Conservation (phyloP, 2,797 vertebrate genomes). For the Allochrocebus solatus region DNA sequence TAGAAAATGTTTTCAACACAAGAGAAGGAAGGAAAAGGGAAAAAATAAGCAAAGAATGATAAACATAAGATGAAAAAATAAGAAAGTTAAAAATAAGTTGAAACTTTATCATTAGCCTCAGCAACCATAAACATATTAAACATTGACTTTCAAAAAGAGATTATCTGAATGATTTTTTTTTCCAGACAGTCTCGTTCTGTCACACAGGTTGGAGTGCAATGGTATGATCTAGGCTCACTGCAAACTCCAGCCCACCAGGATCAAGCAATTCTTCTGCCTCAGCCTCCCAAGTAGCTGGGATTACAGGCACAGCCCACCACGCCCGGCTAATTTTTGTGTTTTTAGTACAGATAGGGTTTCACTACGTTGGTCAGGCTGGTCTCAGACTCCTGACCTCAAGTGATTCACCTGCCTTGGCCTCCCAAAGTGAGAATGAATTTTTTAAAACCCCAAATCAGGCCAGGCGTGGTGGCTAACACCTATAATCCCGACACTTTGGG, state of each 20-base stretch:
- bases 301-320: neutral
- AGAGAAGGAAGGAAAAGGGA: neutral
- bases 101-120: neutral
- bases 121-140: neutral
- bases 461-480: accelerated
- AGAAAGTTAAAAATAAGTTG: neutral
- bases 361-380: neutral
- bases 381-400: neutral
- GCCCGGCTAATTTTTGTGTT: neutral
- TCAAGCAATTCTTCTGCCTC: neutral
- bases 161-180: neutral
- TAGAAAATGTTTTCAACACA: neutral
- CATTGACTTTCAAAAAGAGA: too few relatives aligned
- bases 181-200: neutral
- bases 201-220: neutral
- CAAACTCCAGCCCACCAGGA: neutral
- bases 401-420: neutral
- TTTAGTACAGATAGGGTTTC: neutral
- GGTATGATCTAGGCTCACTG: neutral
- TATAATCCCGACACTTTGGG: neutral
- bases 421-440: neutral
- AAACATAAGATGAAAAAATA: neutral
- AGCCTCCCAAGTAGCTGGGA: neutral
- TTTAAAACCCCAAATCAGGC: neutral
- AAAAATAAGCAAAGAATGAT: neutral